Evolutionary conservation across 2,113 vertebrate genomes (phyloP).

Genomic region (Sinocyclocheilus rhinocerous): DNA sequence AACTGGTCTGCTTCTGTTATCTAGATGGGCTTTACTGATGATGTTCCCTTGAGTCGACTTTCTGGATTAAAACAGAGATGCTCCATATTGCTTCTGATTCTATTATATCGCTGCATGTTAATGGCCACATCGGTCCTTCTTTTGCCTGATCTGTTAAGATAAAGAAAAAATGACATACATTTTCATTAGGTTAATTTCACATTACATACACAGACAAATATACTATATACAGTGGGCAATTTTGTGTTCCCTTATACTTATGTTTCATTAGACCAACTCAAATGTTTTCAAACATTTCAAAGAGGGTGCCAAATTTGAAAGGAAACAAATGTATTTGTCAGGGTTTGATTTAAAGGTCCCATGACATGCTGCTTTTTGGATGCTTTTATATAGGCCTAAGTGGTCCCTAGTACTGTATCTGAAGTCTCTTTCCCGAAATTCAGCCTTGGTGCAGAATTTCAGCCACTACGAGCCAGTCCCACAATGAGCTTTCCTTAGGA

Average conservation of each 20-base stretch:
- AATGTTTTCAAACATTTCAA: too few relatives aligned
- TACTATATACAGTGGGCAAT: background rate
- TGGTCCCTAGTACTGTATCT: too few relatives aligned
- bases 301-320: too few relatives aligned
- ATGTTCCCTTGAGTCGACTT: slow-evolving; percentile 68
- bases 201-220: slow-evolving; percentile 2
- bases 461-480: too few relatives aligned
- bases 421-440: too few relatives aligned
- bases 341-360: too few relatives aligned
- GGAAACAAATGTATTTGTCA: too few relatives aligned
- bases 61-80: slow-evolving; percentile 65
- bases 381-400: too few relatives aligned
- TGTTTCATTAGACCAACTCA: background rate
- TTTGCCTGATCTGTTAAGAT: slow-evolving; percentile 52
- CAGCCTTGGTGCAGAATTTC: too few relatives aligned
- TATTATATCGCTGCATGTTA: slow-evolving; percentile 63
- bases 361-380: too few relatives aligned
- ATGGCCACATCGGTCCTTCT: slow-evolving; percentile 32
- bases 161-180: slow-evolving; percentile 36
- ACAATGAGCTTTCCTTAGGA: too few relatives aligned
- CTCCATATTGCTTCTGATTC: slow-evolving; percentile 59
- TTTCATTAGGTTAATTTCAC: background rate
- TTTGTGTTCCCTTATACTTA: background rate
- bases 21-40: slow-evolving; percentile 60
- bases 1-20: slow-evolving; percentile 52